Conservation (phyloP, 92 coral and sea anemone genomes). For the Paramuricea clavata region DNA sequence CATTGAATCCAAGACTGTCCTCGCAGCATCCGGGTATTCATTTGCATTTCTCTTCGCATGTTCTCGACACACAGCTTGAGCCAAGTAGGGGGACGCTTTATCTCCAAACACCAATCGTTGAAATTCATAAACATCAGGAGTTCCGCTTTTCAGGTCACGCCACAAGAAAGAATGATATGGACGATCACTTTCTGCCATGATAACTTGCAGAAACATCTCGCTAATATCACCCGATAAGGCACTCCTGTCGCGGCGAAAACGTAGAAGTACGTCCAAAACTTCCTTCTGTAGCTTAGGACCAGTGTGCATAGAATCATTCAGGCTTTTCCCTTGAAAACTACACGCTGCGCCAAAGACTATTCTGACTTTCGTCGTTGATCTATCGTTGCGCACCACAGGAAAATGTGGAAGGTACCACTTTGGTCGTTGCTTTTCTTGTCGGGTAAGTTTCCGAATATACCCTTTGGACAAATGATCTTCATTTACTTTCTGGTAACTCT, state of each 20-base stretch:
- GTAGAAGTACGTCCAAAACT: conserved; percentile 45
- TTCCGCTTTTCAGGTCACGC: conserved; percentile 53
- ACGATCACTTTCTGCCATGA: conserved; percentile 54
- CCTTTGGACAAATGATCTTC: conserved; percentile 45
- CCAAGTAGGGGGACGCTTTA: conserved; percentile 58
- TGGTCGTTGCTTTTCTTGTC: neutral
- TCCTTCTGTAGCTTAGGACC: conserved; percentile 66
- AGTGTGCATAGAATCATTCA: conserved; percentile 57
- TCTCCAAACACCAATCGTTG: conserved; percentile 49
- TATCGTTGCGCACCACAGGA: conserved; percentile 27
- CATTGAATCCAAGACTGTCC: conserved; percentile 57
- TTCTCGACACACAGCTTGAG: conserved; percentile 54
- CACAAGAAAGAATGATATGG: conserved; percentile 64
- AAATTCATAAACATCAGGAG: conserved; percentile 60
- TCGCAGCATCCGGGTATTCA: conserved; percentile 47
- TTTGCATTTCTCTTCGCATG: conserved; percentile 56
- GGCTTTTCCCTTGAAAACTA: conserved; percentile 38
- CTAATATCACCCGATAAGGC: conserved; percentile 66
- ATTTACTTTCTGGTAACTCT: conserved; percentile 36
- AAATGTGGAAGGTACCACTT: conserved; percentile 37
- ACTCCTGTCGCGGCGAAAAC: conserved; percentile 51
- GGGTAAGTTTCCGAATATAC: conserved; percentile 46
- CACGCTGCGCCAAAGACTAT: conserved; percentile 24
- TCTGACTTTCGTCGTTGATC: conserved; percentile 4
- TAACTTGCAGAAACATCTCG: conserved; percentile 67